Evolutionary conservation across 2,888 invertebrate species (phyloP), one percentile per base, ranked within the genome.

Genomic region (Ophion obscuratus): DNA sequence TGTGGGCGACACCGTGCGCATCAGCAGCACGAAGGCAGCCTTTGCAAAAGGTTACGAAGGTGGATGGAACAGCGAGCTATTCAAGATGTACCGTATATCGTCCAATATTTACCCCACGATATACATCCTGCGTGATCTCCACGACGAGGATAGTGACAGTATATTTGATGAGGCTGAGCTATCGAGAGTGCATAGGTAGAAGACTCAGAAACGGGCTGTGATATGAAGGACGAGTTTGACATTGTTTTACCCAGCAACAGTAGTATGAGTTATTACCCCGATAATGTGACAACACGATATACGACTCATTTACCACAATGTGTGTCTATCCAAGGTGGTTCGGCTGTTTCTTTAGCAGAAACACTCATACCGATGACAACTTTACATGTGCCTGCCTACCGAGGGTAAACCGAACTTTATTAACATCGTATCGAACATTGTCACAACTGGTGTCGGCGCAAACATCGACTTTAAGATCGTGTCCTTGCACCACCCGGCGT

Each of bases 331-430:
- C 84, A 64, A 4, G 76, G 85, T 53, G 79, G 31, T 7, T 70
- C 67, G 67, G 27, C 67, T n/a, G 61, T 81, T 31, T 62, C 71
- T 27, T 40, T 81, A 27, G 70, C 81, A 1, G 78, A 81, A 67
- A 83, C 78, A 17, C 83, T 61, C 40, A 70, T 77, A 62, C 83
- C 71, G 10, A 27, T 71, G 31, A 71, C 83, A 9, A 68, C 76
- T 78, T 66, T 73, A 59, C 81, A 81, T 57, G 67, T 77, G 5
- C 77, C 77, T 77, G 5, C 77, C 77, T 1, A 17, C 53, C 14
- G 59, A 68, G 9, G 68, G 77, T n/a, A 53, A 67, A 17, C 67
- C 10, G 20, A 74, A 62, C 11, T 74, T 62, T 31, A 61, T 74
- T 7, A 40, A 62, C 40, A 14, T 74, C 14, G 40, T 74, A 62